phyloP scores from a whole-genome alignment of 1,140 invertebrate species.

The Hyles vespertilio region DNA sequence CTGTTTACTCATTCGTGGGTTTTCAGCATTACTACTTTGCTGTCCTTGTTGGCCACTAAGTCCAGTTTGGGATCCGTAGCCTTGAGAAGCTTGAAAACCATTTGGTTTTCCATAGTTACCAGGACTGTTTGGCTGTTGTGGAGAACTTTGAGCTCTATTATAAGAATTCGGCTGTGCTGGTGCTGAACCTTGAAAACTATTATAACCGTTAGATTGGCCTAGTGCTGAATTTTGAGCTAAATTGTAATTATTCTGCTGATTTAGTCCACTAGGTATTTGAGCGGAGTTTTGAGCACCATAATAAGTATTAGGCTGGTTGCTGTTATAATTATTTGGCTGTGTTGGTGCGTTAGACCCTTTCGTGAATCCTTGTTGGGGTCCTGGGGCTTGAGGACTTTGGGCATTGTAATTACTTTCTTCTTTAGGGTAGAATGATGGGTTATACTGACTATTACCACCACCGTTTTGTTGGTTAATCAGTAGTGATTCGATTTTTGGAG shows the following conservation, averaged over 20 bases:
- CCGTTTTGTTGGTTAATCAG: background rate
- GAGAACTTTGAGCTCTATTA: too few species aligned
- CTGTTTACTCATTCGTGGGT: background rate
- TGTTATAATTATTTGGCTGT: background rate
- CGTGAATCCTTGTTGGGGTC: too few species aligned
- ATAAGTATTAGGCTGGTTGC: background rate
- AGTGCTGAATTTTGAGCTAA: background rate
- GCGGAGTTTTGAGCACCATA: background rate
- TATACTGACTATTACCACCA: background rate
- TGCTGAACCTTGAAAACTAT: too few species aligned
- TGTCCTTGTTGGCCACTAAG: background rate
- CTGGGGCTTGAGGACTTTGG: background rate
- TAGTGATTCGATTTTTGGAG: constrained; percentile 20
- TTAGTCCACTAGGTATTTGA: background rate
- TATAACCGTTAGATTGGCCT: too few species aligned
- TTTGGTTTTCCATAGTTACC: too few species aligned
- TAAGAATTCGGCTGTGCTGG: too few species aligned
- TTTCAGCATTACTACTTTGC: background rate
- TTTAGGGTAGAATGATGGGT: background rate
- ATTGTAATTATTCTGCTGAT: background rate
- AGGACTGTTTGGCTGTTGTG: too few species aligned
- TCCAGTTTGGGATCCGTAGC: background rate
- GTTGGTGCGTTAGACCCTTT: background rate
- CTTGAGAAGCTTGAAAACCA: too few species aligned
- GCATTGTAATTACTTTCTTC: background rate